Evolutionary conservation across 2,797 vertebrate species (phyloP), one percentile per base, ranked within the genome.

Genomic region (Uromys caudimaculatus): DNA sequence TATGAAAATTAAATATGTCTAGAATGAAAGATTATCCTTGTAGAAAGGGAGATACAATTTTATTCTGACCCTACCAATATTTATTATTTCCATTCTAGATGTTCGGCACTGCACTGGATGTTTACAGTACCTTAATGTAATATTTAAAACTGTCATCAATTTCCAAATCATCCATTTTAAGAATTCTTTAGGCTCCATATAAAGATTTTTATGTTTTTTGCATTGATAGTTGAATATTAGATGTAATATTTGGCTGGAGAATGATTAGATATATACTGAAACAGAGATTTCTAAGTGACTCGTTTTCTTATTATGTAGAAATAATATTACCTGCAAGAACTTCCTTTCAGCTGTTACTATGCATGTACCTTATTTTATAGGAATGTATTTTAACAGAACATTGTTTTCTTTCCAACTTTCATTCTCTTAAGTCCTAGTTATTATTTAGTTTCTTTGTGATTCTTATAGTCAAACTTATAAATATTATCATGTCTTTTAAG

Each of bases 321-420:
- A 58, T 77, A 95, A 44, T 69, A 71, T 86, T 27, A 76, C 13
- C 19, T n/a, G 3, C 5, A 50, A 75, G 35, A 85, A 90, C 2
- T 54, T 89, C 35, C 35, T 95, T 93, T 12, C n/a, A 85, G 60
- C 17, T 16, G 23, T 93, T 96, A 95, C 23, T 86, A 41, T 67
- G 27, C 16, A 71, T 86, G 14, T 67, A 67, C 27, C 94, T 93
- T 17, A 91, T 89, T 91, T 94, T 96, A 75, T 81, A 54, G 27
- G n/a, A 56, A 44, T 90, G 27, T 60, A 75, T 88, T 95, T 93
- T 54, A 69, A 83, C 83, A 95, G 95, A 12, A 95, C 5, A 27
- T 78, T 90, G 73, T 6, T 52, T 9, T 95, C 17, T 94, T 91
- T 41, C 56, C 2, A 90, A 13, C 6, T 91, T 92, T 60, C 10